Percentiles rank a stretch among this genome's conserved stretches.
These are phyloP conservation scores for Pelochelys cantorii DNA, from an alignment of 2,797 vertebrate species.

Conservation along the genomic window DNA sequence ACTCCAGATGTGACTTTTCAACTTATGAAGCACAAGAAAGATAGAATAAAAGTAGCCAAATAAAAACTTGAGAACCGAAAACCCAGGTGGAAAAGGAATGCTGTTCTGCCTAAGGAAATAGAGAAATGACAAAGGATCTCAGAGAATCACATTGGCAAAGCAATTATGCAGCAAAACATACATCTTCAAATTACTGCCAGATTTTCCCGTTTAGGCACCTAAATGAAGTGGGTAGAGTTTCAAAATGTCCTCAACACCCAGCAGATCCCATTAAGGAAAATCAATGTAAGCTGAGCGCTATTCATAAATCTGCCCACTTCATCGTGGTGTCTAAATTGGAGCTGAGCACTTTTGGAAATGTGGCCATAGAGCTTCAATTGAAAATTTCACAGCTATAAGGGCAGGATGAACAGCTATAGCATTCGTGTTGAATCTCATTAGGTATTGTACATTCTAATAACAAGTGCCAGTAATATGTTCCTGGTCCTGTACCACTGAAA, in stretches of 20 bases:
- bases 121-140: neutral
- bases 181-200: neutral
- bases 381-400: neutral
- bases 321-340: neutral
- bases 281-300: rapidly evolving
- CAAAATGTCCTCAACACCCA: neutral
- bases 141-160: neutral
- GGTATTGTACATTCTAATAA: neutral
- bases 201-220: neutral
- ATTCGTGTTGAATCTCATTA: neutral
- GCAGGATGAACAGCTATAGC: neutral
- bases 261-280: neutral
- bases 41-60: neutral
- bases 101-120: neutral
- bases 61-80: neutral
- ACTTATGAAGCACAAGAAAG: neutral
- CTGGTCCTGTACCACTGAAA: conserved; percentile 22
- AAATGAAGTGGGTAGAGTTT: neutral
- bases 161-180: neutral
- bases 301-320: neutral
- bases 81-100: neutral
- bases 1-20: neutral
- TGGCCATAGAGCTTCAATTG: neutral
- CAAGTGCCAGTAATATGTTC: neutral
- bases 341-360: neutral